Conservation (phyloP, 2,888 invertebrate species). For the Lepeophtheirus nordmannii region DNA sequence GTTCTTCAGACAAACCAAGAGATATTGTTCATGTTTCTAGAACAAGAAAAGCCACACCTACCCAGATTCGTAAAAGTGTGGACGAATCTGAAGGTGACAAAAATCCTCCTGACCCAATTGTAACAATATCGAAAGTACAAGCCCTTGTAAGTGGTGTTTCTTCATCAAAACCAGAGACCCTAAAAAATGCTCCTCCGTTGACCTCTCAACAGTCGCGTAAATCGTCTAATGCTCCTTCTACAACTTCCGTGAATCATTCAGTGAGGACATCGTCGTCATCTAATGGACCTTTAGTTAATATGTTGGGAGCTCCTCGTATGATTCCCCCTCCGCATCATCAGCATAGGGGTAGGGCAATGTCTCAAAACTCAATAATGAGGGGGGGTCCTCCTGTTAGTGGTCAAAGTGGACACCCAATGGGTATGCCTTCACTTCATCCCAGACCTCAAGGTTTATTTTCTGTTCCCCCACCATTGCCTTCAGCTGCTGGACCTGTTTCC, state of each 20-base stretch:
- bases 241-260: background rate
- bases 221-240: slow-evolving; percentile 3
- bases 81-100: background rate
- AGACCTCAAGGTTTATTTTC: slow-evolving; percentile 20
- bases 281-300: background rate
- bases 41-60: background rate
- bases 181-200: background rate
- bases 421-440: slow-evolving; percentile 15
- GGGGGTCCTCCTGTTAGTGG: background rate
- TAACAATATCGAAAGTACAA: slow-evolving; percentile 15
- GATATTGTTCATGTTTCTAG: slow-evolving; percentile 6
- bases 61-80: background rate
- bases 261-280: background rate
- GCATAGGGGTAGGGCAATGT: background rate
- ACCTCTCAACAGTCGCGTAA: background rate
- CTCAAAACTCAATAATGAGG: background rate
- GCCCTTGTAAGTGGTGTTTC: background rate
- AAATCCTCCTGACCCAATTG: slow-evolving; percentile 18
- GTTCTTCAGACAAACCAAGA: background rate
- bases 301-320: background rate
- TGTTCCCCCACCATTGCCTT: slow-evolving; percentile 25
- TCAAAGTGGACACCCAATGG: slow-evolving; percentile 5
- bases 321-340: background rate
- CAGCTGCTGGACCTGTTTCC: slow-evolving; percentile 43
- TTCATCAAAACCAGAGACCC: too few relatives aligned